These are phyloP conservation scores for Harpalus rufipes DNA, from an alignment of 2,888 invertebrate genomes.

Conservation along the genomic window DNA sequence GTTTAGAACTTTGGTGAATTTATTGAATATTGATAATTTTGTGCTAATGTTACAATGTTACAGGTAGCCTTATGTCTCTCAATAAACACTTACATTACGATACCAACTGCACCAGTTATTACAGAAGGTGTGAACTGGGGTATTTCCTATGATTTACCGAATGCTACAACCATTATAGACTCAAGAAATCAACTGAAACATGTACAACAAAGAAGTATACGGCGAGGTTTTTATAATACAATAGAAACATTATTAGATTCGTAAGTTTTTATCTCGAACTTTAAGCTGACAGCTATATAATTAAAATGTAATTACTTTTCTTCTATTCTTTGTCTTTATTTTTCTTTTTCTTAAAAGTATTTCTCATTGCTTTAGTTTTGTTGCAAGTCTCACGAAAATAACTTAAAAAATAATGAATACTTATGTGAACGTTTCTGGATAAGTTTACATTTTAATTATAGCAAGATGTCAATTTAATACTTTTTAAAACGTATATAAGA, in stretches of 20 bases:
- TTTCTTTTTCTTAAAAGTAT: too few relatives aligned
- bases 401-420: too few relatives aligned
- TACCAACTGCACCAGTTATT: slow-evolving; percentile 79
- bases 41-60: slow-evolving; percentile 66
- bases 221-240: slow-evolving; percentile 84
- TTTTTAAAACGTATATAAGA: too few relatives aligned
- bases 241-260: slow-evolving; percentile 84
- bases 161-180: slow-evolving; percentile 76
- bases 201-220: slow-evolving; percentile 80
- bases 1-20: too few relatives aligned
- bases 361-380: too few relatives aligned
- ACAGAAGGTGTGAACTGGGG: slow-evolving; percentile 87
- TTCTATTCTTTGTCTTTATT: too few relatives aligned
- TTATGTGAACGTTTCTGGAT: too few relatives aligned
- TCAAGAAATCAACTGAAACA: slow-evolving; percentile 72
- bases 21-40: too few relatives aligned
- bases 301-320: not conserved
- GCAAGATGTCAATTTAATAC: too few relatives aligned
- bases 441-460: too few relatives aligned
- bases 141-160: slow-evolving; percentile 87
- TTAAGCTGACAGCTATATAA: not conserved
- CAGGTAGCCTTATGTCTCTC: slow-evolving; percentile 81
- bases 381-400: too few relatives aligned
- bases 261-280: slow-evolving; percentile 77
- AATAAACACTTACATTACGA: slow-evolving; percentile 76